Evolutionary conservation across 2,888 invertebrate species (phyloP).

Genomic region (Nowickia ferox): DNA sequence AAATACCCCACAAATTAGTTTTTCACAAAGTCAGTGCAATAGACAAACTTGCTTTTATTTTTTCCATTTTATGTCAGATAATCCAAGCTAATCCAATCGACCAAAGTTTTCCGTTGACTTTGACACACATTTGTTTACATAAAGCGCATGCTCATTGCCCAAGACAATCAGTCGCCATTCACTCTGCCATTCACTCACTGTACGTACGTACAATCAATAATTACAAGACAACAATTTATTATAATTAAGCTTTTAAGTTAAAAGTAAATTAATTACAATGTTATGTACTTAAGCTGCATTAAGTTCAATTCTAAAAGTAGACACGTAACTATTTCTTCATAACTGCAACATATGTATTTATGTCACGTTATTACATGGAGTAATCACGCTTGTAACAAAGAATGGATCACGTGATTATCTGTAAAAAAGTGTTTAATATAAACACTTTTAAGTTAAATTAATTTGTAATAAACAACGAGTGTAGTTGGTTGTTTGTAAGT

Average conservation of each 20-base stretch:
- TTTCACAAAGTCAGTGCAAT: background rate
- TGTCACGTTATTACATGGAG: background rate
- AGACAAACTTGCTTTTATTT: background rate
- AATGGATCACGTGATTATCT: constrained; percentile 48
- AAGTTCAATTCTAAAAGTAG: background rate
- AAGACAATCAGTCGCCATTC: background rate
- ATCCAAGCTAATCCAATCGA: background rate
- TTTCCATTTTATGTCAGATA: background rate
- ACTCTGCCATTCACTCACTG: background rate
- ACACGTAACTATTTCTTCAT: background rate
- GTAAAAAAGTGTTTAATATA: background rate
- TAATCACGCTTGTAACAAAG: constrained; percentile 38
- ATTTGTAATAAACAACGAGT: constrained; percentile 31
- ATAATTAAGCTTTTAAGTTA: constrained; percentile 21
- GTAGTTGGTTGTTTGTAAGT: background rate
- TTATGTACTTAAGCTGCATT: background rate
- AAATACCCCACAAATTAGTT: no score
- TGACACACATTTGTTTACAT: constrained; percentile 28
- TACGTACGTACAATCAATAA: no score
- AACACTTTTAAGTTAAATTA: background rate
- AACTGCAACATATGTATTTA: background rate
- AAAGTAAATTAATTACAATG: constrained; percentile 30
- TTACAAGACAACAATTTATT: background rate
- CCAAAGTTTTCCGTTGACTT: constrained; percentile 36
- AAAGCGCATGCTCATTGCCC: background rate